These are phyloP conservation scores for Acronicta leporina DNA, from an alignment of 2,888 invertebrate species.

Conservation along the genomic window DNA sequence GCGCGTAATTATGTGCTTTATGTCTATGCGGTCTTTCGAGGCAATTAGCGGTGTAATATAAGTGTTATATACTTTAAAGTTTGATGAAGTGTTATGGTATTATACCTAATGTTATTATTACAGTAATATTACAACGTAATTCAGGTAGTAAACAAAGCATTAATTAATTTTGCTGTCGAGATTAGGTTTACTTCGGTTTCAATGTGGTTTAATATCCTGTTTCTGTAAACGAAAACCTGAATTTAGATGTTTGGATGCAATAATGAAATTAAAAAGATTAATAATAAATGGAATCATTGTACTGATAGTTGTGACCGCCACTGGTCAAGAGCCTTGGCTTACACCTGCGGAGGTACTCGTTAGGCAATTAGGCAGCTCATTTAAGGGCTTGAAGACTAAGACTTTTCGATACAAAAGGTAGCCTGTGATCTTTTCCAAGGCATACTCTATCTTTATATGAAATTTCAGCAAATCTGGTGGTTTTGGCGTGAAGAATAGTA, in stretches of 20 bases:
- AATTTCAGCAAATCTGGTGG: no score
- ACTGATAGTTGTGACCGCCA: no score
- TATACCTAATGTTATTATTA: conserved; percentile 43
- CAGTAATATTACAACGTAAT: conserved; percentile 27
- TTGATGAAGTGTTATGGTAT: conserved; percentile 48
- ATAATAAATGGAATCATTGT: no score
- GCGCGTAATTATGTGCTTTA: conserved; percentile 37
- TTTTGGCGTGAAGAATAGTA: no score
- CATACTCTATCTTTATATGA: no score
- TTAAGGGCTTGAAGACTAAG: no score
- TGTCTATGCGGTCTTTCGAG: conserved; percentile 37
- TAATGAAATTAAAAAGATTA: not conserved
- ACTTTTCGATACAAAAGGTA: no score
- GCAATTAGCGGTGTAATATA: conserved; percentile 49
- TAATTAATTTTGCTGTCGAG: conserved; percentile 43
- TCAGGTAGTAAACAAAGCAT: conserved; percentile 41
- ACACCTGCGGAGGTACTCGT: no score
- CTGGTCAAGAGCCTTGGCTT: no score
- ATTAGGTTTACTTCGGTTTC: conserved; percentile 20
- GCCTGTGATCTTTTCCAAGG: no score
- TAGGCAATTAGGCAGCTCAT: no score
- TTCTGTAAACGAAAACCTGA: not conserved
- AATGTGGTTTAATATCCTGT: conserved; percentile 10
- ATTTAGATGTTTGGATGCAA: not conserved
- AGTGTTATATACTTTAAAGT: conserved; percentile 49